Evolutionary conservation across 1,140 invertebrate species (phyloP), one percentile per base, ranked within the genome.

Genomic region (Euglossa dilemma): DNA sequence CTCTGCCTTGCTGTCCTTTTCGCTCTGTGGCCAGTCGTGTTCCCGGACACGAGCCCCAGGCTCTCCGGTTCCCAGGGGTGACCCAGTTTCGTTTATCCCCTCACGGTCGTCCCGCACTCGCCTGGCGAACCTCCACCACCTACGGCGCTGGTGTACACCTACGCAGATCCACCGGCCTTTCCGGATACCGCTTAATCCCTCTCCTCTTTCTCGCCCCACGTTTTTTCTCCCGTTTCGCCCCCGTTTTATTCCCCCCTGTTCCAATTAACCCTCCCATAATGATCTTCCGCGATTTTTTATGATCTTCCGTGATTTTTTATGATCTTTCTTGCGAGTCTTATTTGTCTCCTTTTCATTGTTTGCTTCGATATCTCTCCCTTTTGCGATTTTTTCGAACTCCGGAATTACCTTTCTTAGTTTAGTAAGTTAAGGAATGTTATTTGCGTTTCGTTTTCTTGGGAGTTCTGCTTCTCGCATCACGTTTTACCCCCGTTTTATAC

Each of bases 51-150:
- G 74, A 87, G 80, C 75, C 63, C 73, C 79, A 89, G 85, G 74
- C 87, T 83, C 80, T 80, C 63, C 59, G 69, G 73, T 86, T 87
- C 81, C 78, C 85, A 86, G 86, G 85, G 87, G 82, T 92, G 91
- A 91, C 91, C 91, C 75, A 92, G 83, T 91, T 92, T 91, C 87
- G 47, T 88, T 84, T 84, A 88, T 87, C 89, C 90, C 83, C 83
- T 77, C 84, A 61, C 83, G 78, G 54, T 84, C 70, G 74, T 76
- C 64, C 74, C 73, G 66, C 70, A 85, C 87, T 81, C 76, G 80
- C 84, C 85, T 84, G 77, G 79, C 79, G 72, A 75, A 72, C 78
- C 76, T 85, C 61, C 73, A 36, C 54, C 59, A 59, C 45, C 28
- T 64, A 54, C 61, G 50, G 25, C 54, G 61, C 36, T 71, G 25